These are phyloP conservation scores for Junco hyemalis DNA, from an alignment of 2,113 vertebrate genomes.

Conservation along the genomic window DNA sequence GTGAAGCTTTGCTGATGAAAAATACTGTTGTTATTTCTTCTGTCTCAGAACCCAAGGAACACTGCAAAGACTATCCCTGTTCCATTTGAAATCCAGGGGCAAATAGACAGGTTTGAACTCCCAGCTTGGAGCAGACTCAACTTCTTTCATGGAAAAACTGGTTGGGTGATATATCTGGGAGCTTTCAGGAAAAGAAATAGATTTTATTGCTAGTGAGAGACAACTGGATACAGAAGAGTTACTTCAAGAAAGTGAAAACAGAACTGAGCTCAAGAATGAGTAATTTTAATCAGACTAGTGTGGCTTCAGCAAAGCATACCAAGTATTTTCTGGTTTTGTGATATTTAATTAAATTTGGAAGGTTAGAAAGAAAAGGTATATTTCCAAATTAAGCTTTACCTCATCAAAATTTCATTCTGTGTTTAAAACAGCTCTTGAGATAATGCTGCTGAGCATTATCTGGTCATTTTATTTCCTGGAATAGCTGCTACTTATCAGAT, in stretches of 20 bases:
- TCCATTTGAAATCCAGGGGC: neutral
- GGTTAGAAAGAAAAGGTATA: neutral
- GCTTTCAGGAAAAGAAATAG: neutral
- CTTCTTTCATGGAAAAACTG: neutral
- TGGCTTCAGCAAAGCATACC: neutral
- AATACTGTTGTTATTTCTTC: neutral
- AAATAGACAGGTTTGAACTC: neutral
- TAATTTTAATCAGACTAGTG: neutral
- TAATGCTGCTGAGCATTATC: neutral
- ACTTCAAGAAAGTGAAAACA: neutral
- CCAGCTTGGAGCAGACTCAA: neutral
- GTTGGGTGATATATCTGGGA: neutral
- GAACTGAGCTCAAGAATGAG: neutral
- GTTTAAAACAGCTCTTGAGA: neutral
- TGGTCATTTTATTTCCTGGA: neutral
- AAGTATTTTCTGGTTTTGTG: neutral
- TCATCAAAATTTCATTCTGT: neutral
- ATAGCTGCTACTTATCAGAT: neutral
- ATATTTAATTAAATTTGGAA: slow-evolving; percentile 20
- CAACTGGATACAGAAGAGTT: neutral
- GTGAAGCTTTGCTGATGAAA: neutral
- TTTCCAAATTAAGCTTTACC: slow-evolving; percentile 7
- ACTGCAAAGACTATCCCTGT: neutral
- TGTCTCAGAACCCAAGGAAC: neutral
- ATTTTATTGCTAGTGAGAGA: neutral